Conservation (phyloP, 2,113 vertebrate species). For the Channa maculata region DNA sequence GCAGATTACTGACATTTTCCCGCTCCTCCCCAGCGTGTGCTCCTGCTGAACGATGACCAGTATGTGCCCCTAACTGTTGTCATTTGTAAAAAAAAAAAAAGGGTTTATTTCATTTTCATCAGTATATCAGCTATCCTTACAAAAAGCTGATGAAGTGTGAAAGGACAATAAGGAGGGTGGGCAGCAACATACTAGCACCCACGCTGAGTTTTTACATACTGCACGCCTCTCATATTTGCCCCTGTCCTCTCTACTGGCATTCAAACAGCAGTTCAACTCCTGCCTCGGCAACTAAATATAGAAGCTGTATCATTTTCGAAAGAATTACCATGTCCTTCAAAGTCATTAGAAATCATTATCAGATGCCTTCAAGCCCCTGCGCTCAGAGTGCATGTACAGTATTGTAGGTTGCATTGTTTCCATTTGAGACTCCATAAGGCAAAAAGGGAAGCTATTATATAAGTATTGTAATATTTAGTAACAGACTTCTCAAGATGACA, state of each 20-base stretch:
- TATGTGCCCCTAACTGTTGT: conserved; percentile 34
- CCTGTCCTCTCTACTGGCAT: conserved; percentile 51
- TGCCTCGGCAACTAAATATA: conserved; percentile 71
- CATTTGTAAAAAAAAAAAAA: not conserved
- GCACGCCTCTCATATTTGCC: conserved; percentile 64
- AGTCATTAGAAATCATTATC: conserved; percentile 69
- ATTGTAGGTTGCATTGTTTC: conserved; percentile 4
- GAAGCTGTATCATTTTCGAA: conserved; percentile 49
- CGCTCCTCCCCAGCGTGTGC: conserved; percentile 36
- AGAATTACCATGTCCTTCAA: conserved; percentile 68
- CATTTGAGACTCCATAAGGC: conserved; percentile 8
- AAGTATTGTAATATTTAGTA: not conserved
- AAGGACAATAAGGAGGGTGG: conserved; percentile 41
- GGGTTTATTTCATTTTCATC: conserved; percentile 16
- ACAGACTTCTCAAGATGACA: not conserved
- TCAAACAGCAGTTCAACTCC: conserved; percentile 55
- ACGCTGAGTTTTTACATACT: conserved; percentile 55
- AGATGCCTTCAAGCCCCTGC: conserved; percentile 21
- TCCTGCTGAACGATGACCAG: conserved; percentile 32
- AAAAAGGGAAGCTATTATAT: conserved; percentile 21
- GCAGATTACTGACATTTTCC: conserved; percentile 74
- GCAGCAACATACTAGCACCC: conserved; percentile 46
- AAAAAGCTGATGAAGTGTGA: conserved; percentile 37
- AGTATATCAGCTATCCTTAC: conserved; percentile 49
- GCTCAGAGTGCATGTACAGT: conserved; percentile 28